A percentile compares a stretch with the other conserved stretches of the same genome.
phyloP scores from a whole-genome alignment of 1,140 invertebrate genomes.

The Battus philenor region DNA sequence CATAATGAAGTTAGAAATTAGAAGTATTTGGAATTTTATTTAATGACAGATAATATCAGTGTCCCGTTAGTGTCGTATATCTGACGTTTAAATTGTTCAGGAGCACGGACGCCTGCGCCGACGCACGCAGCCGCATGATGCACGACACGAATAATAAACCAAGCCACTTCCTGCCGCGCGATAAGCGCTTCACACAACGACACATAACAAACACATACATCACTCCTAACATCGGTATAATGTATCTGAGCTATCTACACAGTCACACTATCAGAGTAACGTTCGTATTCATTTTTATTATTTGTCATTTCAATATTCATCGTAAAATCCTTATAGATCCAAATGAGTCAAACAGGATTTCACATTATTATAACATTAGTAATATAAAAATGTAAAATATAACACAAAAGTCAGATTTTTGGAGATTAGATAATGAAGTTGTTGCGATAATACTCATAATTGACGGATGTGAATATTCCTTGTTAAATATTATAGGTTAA shows the following conservation, averaged over 20 bases:
- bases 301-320: constrained; percentile 11
- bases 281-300: constrained; percentile 10
- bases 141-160: constrained; percentile 73
- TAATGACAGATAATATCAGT: constrained; percentile 53
- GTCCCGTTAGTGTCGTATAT: constrained; percentile 57
- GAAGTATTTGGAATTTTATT: too few relatives aligned
- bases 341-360: constrained; percentile 4
- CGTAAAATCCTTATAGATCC: constrained; percentile 2
- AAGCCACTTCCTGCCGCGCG: constrained; percentile 69
- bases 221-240: constrained; percentile 20
- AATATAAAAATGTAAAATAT: constrained; percentile 1
- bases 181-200: constrained; percentile 64
- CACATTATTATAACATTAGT: background rate
- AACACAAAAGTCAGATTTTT: constrained; percentile 7
- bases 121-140: constrained; percentile 62
- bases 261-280: constrained; percentile 1
- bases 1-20: too few relatives aligned
- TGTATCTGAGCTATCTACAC: constrained; percentile 18
- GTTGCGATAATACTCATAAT: constrained; percentile 11
- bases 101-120: constrained; percentile 40
- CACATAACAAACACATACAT: constrained; percentile 39
- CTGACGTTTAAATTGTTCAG: constrained; percentile 52
- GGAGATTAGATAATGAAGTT: constrained; percentile 14
- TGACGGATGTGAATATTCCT: too few relatives aligned
- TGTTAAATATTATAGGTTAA: too few relatives aligned